These are phyloP conservation scores for Cladopsammia gracilis DNA, from an alignment of 64 coral and sea anemone genomes.

Conservation along the genomic window DNA sequence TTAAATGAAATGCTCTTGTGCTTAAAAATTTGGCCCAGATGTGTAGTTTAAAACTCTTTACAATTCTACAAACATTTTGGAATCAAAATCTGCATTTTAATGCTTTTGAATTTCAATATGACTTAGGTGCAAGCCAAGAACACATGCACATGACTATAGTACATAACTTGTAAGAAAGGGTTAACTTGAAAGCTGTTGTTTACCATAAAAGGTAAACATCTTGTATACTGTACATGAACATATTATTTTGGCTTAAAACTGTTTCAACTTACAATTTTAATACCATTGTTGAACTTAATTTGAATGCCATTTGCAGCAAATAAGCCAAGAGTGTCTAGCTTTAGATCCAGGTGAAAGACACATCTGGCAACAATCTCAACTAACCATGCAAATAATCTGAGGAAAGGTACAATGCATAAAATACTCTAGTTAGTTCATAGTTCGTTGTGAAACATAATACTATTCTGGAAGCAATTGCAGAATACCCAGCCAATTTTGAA, in stretches of 20 bases:
- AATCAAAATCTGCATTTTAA: too few species aligned
- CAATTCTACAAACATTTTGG: too few species aligned
- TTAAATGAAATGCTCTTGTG: too few species aligned
- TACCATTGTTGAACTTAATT: slow-evolving; percentile 64
- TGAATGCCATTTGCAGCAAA: slow-evolving; percentile 76
- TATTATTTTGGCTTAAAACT: neutral
- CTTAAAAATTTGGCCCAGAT: too few species aligned
- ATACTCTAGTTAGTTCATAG: neutral
- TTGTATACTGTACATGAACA: neutral
- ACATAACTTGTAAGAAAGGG: too few species aligned
- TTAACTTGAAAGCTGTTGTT: too few species aligned
- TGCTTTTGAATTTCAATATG: too few species aligned
- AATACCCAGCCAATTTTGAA: too few species aligned
- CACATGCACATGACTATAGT: too few species aligned
- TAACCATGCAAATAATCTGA: slow-evolving; percentile 85
- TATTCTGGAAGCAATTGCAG: too few species aligned
- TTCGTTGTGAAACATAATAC: neutral
- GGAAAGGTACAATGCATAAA: neutral
- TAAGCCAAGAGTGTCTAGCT: slow-evolving; percentile 77
- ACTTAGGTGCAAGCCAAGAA: too few species aligned
- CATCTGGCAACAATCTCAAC: slow-evolving; percentile 67
- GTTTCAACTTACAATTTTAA: slow-evolving; percentile 76
- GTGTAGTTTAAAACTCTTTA: too few species aligned
- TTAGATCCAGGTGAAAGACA: slow-evolving; percentile 70
- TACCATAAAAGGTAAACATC: neutral